These are phyloP conservation scores for Coremacera marginata DNA, from an alignment of 2,888 invertebrate species.

Conservation along the genomic window DNA sequence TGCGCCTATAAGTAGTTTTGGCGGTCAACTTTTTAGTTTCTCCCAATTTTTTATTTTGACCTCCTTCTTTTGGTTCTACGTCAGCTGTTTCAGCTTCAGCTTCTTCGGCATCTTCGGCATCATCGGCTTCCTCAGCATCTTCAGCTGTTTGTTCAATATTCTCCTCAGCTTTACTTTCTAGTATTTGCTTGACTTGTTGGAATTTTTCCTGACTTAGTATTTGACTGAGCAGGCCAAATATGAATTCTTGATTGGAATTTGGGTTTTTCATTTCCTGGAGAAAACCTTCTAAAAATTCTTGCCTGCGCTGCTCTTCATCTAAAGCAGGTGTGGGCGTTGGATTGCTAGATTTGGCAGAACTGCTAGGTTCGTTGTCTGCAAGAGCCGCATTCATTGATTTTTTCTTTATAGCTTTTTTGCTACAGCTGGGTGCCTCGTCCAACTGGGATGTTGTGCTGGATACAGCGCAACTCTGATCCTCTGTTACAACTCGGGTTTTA, in stretches of 20 bases:
- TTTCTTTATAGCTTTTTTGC: not conserved
- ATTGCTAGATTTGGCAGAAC: slow-evolving; percentile 45
- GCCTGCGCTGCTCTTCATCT: slow-evolving; percentile 51
- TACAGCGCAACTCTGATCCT: slow-evolving; percentile 53
- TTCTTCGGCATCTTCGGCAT: not conserved
- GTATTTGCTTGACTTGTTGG: slow-evolving; percentile 54
- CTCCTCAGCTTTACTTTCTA: slow-evolving; percentile 44
- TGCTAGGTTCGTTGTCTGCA: slow-evolving; percentile 49
- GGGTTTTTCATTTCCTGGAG: slow-evolving; percentile 57
- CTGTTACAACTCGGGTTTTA: slow-evolving; percentile 34
- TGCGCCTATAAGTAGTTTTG: not conserved
- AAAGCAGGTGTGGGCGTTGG: slow-evolving; percentile 37
- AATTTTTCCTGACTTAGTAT: slow-evolving; percentile 56
- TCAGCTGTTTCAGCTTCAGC: slow-evolving; percentile 3
- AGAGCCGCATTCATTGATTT: slow-evolving; percentile 9
- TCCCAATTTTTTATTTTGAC: not conserved
- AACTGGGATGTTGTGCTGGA: slow-evolving; percentile 50
- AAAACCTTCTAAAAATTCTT: slow-evolving; percentile 54
- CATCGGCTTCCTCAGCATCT: slow-evolving; percentile 5
- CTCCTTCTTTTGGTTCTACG: slow-evolving; percentile 22
- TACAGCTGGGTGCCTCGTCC: not conserved
- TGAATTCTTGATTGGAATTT: slow-evolving; percentile 50
- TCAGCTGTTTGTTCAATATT: not conserved
- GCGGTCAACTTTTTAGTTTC: not conserved
- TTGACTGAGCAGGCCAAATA: slow-evolving; percentile 54